phyloP scores from a whole-genome alignment of 2,113 vertebrate genomes.

The Lycaon pictus region DNA sequence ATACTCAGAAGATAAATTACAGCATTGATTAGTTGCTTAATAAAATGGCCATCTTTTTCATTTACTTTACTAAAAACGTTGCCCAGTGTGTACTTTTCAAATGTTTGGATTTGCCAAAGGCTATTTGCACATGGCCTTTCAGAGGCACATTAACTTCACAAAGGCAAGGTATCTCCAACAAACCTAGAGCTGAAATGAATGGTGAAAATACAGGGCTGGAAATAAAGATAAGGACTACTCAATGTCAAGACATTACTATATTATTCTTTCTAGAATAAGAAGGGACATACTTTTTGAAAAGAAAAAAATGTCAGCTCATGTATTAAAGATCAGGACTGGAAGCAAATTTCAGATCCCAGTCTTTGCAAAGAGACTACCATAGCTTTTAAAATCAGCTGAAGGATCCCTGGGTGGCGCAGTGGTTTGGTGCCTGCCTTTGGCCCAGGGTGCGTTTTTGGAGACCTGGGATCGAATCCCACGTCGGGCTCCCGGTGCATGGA shows the following conservation, averaged over 20 bases:
- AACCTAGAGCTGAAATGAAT: background rate
- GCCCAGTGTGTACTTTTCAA: background rate
- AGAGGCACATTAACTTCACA: background rate
- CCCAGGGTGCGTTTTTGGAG: no score
- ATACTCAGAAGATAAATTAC: background rate
- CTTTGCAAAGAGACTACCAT: background rate
- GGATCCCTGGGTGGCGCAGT: no score
- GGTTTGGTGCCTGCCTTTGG: no score
- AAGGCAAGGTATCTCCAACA: background rate
- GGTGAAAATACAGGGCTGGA: background rate
- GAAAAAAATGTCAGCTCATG: constrained; percentile 1
- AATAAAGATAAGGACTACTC: background rate
- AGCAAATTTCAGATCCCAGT: constrained; percentile 15
- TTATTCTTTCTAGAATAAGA: constrained; percentile 9
- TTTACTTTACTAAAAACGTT: background rate
- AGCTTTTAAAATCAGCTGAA: background rate
- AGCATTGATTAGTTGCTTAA: background rate
- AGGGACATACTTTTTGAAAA: constrained; percentile 24
- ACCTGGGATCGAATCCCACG: no score
- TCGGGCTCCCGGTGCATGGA: no score
- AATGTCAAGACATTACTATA: background rate
- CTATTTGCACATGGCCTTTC: background rate
- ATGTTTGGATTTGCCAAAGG: background rate
- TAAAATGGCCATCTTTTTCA: background rate
- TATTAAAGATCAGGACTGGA: background rate